These are phyloP conservation scores for Heteromyza rotundicornis DNA, from an alignment of 2,888 invertebrate genomes.

Conservation along the genomic window DNA sequence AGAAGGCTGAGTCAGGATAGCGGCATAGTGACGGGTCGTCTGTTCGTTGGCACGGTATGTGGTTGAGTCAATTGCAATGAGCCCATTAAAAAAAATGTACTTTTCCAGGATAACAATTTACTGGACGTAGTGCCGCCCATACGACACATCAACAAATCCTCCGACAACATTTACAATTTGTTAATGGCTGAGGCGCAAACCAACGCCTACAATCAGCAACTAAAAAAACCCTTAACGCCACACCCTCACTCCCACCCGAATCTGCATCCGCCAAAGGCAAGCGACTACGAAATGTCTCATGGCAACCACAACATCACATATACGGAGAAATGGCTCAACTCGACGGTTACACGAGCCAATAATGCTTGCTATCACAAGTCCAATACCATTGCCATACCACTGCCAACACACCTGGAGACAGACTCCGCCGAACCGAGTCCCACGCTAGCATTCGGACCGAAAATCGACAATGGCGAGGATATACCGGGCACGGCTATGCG, in stretches of 20 bases:
- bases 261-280: constrained; percentile 18
- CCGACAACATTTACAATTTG: constrained; percentile 41
- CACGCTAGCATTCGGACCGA: constrained; percentile 65
- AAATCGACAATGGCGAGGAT: constrained; percentile 58
- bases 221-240: constrained; percentile 29
- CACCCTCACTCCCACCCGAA: constrained; percentile 19
- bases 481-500: constrained; percentile 62
- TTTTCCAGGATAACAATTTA: constrained; percentile 39
- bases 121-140: constrained; percentile 34
- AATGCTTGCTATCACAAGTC: constrained; percentile 36
- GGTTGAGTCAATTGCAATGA: neutral
- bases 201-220: constrained; percentile 19
- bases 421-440: constrained; percentile 58
- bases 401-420: constrained; percentile 55
- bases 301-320: constrained; percentile 25
- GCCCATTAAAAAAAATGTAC: neutral
- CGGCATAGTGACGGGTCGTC: constrained; percentile 56
- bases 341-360: constrained; percentile 38
- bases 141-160: constrained; percentile 26
- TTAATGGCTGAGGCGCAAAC: constrained; percentile 35
- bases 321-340: constrained; percentile 53
- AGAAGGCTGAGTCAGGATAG: constrained; percentile 60
- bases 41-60: constrained; percentile 48
- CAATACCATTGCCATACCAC: constrained; percentile 40
- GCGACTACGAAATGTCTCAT: constrained; percentile 5